A percentile compares a stretch with the other conserved stretches of the same genome.
Conservation (phyloP, 1,140 invertebrate genomes). For the Pygmarrhopalites habei region DNA sequence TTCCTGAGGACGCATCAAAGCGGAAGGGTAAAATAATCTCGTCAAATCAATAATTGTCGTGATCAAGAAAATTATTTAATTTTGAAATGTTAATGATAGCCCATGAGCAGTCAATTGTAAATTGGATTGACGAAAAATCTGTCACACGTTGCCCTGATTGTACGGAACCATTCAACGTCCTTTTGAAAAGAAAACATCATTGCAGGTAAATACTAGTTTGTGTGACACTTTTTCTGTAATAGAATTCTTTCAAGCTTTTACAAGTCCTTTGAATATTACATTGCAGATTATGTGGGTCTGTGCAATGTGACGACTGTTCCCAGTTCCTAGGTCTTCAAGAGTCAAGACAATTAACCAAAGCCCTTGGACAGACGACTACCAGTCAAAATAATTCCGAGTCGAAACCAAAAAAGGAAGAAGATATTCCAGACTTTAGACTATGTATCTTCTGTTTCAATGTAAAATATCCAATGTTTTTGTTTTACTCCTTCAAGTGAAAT, state of each 20-base stretch:
- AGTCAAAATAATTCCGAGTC: neutral
- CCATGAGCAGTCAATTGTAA: constrained; percentile 72
- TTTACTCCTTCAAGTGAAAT: no score
- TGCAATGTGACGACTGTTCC: constrained; percentile 92
- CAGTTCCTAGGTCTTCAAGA: constrained; percentile 71
- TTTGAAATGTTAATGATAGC: constrained; percentile 44
- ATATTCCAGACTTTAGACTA: constrained; percentile 40
- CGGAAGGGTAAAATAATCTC: constrained; percentile 7
- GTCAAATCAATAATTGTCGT: neutral
- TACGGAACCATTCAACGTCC: constrained; percentile 74
- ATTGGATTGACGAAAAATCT: constrained; percentile 85
- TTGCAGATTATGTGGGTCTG: constrained; percentile 90
- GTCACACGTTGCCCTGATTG: constrained; percentile 87
- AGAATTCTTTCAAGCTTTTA: no score
- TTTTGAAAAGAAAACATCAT: constrained; percentile 84
- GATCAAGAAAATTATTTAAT: neutral
- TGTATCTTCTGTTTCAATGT: neutral
- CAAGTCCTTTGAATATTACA: no score
- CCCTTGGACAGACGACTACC: constrained; percentile 9
- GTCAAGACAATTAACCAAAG: constrained; percentile 63
- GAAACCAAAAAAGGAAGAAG: neutral
- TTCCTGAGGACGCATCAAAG: constrained; percentile 4
- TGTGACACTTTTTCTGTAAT: no score
- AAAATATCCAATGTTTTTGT: constrained; percentile 25
- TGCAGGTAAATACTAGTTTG: no score